phyloP scores from a whole-genome alignment of 2,113 vertebrate genomes.

The Peromyscus californicus region DNA sequence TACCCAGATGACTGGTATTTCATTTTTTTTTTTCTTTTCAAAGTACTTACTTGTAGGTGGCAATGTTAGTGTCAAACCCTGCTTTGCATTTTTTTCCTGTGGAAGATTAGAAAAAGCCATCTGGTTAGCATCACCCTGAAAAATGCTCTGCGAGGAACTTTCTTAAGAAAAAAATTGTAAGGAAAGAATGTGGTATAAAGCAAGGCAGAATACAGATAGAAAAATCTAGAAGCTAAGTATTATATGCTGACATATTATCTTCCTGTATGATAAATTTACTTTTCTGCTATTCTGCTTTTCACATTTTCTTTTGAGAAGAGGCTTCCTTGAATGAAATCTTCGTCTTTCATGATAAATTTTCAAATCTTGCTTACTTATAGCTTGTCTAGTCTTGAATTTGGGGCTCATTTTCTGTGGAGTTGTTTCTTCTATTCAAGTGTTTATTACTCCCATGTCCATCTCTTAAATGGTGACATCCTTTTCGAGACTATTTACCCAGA shows the following conservation, averaged over 20 bases:
- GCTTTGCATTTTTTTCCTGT: constrained; percentile 75
- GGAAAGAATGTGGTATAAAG: constrained; percentile 41
- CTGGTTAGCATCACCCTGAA: constrained; percentile 78
- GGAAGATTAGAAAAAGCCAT: constrained; percentile 81
- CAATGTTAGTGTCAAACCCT: constrained; percentile 75
- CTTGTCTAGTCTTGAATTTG: constrained; percentile 38
- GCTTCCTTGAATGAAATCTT: constrained; percentile 25
- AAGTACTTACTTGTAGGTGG: constrained; percentile 81
- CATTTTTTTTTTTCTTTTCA: constrained; percentile 62
- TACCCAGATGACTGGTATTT: constrained; percentile 76
- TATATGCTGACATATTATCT: constrained; percentile 56
- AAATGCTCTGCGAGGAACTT: constrained; percentile 63
- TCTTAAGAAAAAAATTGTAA: constrained; percentile 72
- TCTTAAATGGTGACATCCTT: not conserved
- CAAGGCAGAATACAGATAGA: constrained; percentile 51
- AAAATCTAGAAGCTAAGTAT: constrained; percentile 50
- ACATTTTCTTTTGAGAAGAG: constrained; percentile 12
- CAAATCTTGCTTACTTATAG: not conserved
- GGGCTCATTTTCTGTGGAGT: not conserved
- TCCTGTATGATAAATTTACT: constrained; percentile 50
- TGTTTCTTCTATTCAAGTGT: not conserved
- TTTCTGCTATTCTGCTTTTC: not conserved
- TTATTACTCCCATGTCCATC: not conserved
- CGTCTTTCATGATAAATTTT: not conserved
- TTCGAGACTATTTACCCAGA: not conserved